Evolutionary conservation across 2,113 vertebrate species (phyloP).

Genomic region (Progne subis): DNA sequence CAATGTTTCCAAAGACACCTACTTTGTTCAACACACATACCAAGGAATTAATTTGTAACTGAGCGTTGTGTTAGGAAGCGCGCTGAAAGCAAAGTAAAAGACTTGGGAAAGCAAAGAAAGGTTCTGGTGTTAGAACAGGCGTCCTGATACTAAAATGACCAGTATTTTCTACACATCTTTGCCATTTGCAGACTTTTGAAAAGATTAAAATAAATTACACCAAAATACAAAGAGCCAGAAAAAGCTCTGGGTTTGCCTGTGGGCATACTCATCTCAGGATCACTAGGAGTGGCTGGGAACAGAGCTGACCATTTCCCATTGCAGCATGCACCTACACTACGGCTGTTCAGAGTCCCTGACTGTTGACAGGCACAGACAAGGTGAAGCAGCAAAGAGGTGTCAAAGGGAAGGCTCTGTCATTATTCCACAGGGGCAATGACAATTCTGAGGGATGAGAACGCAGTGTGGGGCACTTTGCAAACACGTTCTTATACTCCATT

Average conservation of each 20-base stretch:
- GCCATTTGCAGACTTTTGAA: background rate
- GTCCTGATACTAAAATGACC: background rate
- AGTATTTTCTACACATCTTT: background rate
- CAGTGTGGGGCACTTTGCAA: background rate
- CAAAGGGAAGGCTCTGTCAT: background rate
- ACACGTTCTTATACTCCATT: background rate
- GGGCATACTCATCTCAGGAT: background rate
- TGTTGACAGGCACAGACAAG: background rate
- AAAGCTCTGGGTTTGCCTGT: background rate
- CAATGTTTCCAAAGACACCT: background rate
- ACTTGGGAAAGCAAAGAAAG: background rate
- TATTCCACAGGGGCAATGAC: background rate
- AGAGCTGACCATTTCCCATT: background rate
- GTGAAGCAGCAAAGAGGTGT: background rate
- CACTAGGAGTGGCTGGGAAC: background rate
- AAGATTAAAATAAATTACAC: background rate
- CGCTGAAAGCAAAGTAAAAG: background rate
- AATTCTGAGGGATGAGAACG: background rate
- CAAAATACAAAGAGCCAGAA: background rate
- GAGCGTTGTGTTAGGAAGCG: background rate
- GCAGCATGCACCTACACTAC: background rate
- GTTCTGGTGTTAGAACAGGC: background rate
- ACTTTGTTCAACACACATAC: background rate
- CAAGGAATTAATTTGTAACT: background rate
- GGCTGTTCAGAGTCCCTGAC: background rate